phyloP scores from a whole-genome alignment of 2,797 vertebrate species.

The Acanthurus lineatus region DNA sequence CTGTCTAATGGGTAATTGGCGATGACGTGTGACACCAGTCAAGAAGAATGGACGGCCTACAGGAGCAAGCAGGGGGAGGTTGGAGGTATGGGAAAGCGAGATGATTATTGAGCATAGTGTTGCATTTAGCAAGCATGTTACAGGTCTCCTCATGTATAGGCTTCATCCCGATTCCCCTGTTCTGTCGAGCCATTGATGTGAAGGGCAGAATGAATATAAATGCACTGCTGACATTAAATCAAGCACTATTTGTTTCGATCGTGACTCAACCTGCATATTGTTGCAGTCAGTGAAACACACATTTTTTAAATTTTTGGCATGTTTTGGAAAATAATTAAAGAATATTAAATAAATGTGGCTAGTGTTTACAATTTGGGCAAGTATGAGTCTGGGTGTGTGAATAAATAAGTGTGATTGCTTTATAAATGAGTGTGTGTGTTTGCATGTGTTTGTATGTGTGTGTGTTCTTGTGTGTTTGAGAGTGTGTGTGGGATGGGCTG shows the following conservation, averaged over 20 bases:
- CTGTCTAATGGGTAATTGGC: conserved; percentile 87
- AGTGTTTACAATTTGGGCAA: no score
- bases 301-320: not conserved
- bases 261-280: conserved; percentile 17
- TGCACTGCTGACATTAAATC: not conserved
- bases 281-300: conserved; percentile 16
- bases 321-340: no score
- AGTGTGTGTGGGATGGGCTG: conserved; percentile 8
- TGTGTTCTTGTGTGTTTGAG: not conserved
- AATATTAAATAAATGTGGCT: no score
- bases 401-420: no score
- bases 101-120: conserved; percentile 38
- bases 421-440: no score
- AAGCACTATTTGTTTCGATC: conserved; percentile 32
- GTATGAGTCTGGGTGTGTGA: no score
- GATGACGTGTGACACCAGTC: conserved; percentile 81
- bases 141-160: conserved; percentile 9
- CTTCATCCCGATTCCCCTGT: conserved; percentile 13
- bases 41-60: conserved; percentile 71
- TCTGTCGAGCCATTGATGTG: not conserved
- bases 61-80: conserved; percentile 34
- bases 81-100: conserved; percentile 8
- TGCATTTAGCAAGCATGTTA: conserved; percentile 37
- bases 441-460: no score
- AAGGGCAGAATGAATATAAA: not conserved